Evolutionary conservation across 2,888 invertebrate species (phyloP).

Genomic region (Choristoneura rosaceana): DNA sequence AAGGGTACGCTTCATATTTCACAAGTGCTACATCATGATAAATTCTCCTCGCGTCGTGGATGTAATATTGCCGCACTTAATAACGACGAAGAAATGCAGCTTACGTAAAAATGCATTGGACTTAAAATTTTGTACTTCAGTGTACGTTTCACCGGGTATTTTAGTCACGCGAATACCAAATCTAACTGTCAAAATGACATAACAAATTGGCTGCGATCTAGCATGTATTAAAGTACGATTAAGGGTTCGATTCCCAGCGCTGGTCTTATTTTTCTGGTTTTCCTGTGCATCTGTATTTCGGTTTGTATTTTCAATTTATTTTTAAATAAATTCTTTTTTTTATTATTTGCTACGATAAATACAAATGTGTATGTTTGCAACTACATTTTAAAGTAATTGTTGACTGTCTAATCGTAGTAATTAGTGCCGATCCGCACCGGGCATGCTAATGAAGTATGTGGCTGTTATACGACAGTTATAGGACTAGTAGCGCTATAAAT

Average conservation of each 20-base stretch:
- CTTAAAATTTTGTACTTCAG: background rate
- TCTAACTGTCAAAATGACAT: slow-evolving; percentile 31
- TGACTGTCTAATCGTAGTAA: background rate
- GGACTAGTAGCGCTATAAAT: slow-evolving; percentile 46
- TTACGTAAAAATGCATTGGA: background rate
- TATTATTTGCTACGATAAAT: too few species aligned
- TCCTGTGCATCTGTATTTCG: too few species aligned
- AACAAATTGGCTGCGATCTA: slow-evolving; percentile 26
- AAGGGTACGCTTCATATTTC: too few species aligned
- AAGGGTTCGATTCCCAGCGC: too few species aligned
- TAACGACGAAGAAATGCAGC: too few species aligned
- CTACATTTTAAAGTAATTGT: background rate
- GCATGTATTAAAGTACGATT: slow-evolving; percentile 23
- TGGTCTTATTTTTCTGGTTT: too few species aligned
- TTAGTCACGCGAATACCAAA: slow-evolving; percentile 27
- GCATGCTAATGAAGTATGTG: slow-evolving; percentile 15
- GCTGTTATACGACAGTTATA: slow-evolving; percentile 34
- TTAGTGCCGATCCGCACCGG: background rate
- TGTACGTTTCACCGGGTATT: slow-evolving; percentile 1
- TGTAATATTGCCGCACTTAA: too few species aligned
- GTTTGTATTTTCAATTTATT: too few species aligned
- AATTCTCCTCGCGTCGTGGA: too few species aligned
- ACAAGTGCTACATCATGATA: too few species aligned
- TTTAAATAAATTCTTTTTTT: too few species aligned
- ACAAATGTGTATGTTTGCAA: too few species aligned